These are phyloP conservation scores for Babylonia areolata DNA, from an alignment of 1,140 invertebrate genomes.

Conservation along the genomic window DNA sequence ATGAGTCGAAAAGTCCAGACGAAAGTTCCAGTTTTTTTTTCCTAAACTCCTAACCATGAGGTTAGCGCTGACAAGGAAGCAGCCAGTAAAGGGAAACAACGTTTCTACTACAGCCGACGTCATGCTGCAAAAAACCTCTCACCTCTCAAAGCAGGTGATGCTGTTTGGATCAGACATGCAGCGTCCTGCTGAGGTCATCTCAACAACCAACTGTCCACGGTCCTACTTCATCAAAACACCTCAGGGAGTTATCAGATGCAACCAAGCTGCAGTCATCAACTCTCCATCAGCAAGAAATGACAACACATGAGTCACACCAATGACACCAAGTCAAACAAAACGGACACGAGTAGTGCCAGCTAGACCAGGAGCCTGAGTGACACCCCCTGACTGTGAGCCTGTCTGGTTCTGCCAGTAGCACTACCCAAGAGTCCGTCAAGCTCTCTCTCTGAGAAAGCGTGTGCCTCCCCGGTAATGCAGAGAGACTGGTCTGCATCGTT, in stretches of 20 bases:
- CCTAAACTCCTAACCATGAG: background rate
- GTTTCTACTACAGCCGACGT: slow-evolving; percentile 2
- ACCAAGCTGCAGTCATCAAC: background rate
- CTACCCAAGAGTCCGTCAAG: no score
- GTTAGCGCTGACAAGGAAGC: background rate
- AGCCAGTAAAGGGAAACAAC: background rate
- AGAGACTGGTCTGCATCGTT: no score
- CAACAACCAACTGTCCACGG: background rate
- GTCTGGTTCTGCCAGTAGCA: no score
- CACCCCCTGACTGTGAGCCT: no score
- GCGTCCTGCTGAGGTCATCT: background rate
- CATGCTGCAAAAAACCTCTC: background rate
- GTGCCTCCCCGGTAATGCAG: no score
- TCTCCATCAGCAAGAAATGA: no score
- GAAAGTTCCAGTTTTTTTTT: slow-evolving; percentile 18
- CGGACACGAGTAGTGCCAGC: no score
- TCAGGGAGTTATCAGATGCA: slow-evolving; percentile 9
- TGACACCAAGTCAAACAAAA: no score
- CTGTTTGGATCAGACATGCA: slow-evolving; percentile 18
- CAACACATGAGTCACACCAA: no score
- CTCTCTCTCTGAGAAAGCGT: no score
- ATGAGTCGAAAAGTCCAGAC: slow-evolving; percentile 48
- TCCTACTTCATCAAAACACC: slow-evolving; percentile 19
- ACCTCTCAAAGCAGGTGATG: background rate
- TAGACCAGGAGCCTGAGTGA: no score